phyloP scores from a whole-genome alignment of 1,140 invertebrate genomes.

The Solenopsis invicta region DNA sequence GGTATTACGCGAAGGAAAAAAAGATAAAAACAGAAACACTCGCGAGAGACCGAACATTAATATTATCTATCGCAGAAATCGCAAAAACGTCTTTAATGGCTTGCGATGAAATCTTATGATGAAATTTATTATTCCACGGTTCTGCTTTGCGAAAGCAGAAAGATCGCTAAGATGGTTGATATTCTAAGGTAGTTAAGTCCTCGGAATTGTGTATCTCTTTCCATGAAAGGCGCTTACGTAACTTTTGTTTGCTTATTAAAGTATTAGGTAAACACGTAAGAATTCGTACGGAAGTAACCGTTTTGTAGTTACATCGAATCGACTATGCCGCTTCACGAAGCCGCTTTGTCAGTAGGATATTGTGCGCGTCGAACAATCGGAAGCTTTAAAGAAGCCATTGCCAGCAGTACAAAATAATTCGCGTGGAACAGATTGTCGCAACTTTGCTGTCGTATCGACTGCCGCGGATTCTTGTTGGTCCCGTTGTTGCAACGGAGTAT shows the following conservation, averaged over 20 bases:
- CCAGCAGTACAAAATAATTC: conserved; percentile 54
- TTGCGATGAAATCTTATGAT: not conserved
- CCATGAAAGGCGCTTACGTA: not conserved
- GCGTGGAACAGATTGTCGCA: conserved; percentile 52
- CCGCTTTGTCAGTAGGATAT: conserved; percentile 35
- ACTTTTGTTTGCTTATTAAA: conserved; percentile 43
- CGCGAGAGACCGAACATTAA: not conserved
- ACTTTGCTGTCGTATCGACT: conserved; percentile 51
- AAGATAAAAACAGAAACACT: conserved; percentile 10
- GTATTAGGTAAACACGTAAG: conserved; percentile 6
- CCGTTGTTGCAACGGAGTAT: conserved; percentile 23
- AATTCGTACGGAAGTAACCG: conserved; percentile 41
- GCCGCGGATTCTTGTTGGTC: conserved; percentile 26
- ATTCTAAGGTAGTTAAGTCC: conserved; percentile 9
- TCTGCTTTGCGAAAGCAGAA: not conserved
- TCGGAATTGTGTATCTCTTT: not conserved
- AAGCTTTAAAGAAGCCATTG: conserved; percentile 48
- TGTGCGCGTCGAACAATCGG: conserved; percentile 42
- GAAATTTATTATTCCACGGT: conserved; percentile 20
- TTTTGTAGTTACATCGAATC: conserved; percentile 29
- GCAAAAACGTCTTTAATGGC: conserved; percentile 35
- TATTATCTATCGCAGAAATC: conserved; percentile 30
- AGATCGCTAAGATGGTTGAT: not conserved
- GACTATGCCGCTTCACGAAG: conserved; percentile 30
- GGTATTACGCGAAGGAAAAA: not conserved